Evolutionary conservation across 2,888 invertebrate species (phyloP).

Genomic region (Ectemnius cavifrons): DNA sequence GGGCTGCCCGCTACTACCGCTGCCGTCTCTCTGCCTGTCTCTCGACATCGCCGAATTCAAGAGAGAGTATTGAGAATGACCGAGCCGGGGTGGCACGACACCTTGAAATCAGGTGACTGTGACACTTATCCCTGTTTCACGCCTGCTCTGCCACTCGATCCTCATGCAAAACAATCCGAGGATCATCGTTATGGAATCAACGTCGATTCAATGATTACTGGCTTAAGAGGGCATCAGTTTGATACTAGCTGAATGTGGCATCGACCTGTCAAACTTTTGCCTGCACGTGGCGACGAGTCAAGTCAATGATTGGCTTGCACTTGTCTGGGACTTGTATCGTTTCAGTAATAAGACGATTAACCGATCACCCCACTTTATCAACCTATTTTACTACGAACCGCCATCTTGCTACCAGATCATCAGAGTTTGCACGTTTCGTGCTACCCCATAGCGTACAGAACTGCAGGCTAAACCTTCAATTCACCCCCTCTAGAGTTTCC

Average conservation of each 20-base stretch:
- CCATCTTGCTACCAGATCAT: slow-evolving; percentile 4
- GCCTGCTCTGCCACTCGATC: slow-evolving; percentile 3
- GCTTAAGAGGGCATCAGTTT: too few species aligned
- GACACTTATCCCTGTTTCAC: slow-evolving; percentile 23
- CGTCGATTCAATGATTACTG: too few species aligned
- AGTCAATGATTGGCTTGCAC: too few species aligned
- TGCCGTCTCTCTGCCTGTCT: slow-evolving; percentile 33
- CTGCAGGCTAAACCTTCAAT: neutral
- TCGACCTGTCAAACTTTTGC: too few species aligned
- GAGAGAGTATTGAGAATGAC: slow-evolving; percentile 42
- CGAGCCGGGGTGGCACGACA: slow-evolving; percentile 36
- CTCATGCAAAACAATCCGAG: neutral
- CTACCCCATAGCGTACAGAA: neutral
- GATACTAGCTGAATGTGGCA: too few species aligned
- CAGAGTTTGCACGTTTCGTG: neutral
- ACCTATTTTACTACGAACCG: neutral
- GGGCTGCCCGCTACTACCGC: slow-evolving; percentile 16
- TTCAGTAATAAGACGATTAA: too few species aligned
- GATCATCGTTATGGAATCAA: too few species aligned
- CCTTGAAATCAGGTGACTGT: slow-evolving; percentile 48
- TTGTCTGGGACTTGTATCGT: too few species aligned
- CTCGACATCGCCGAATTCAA: slow-evolving; percentile 46
- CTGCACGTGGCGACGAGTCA: too few species aligned
- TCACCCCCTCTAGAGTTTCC: too few species aligned
- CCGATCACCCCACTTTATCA: too few species aligned